phyloP scores from a whole-genome alignment of 2,797 vertebrate species.

The Strix occidentalis region DNA sequence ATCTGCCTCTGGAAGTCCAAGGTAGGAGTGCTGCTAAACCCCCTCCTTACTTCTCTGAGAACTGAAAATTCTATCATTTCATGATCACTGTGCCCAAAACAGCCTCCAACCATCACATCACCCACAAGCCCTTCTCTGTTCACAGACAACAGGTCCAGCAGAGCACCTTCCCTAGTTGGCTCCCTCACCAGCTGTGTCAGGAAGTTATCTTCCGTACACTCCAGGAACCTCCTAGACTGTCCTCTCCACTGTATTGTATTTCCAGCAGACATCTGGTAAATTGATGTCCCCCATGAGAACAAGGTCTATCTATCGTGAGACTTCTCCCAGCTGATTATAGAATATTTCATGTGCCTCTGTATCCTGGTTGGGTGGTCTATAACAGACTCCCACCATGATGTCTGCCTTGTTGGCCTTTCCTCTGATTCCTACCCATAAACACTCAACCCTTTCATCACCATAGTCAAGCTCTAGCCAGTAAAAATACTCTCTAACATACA shows the following conservation, averaged over 20 bases:
- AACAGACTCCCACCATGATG: no score
- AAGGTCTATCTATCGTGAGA: rapidly evolving
- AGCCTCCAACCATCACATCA: neutral
- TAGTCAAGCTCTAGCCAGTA: neutral
- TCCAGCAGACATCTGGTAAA: no score
- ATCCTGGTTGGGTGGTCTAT: neutral
- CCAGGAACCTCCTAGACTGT: neutral
- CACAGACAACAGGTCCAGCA: neutral
- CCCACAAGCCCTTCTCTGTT: neutral
- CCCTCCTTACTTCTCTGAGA: neutral
- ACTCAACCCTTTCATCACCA: neutral
- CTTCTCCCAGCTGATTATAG: neutral
- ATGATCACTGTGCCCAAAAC: no score
- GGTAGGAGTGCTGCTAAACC: neutral
- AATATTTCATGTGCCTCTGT: neutral
- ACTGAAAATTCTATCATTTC: neutral
- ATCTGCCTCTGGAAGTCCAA: neutral
- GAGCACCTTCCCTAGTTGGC: neutral
- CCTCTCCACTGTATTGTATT: no score
- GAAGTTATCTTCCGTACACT: neutral
- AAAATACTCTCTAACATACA: neutral
- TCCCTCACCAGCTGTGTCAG: neutral
- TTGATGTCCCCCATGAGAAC: no score
- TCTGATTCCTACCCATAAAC: neutral
- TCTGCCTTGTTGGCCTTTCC: neutral